Evolutionary conservation across 1,140 invertebrate species (phyloP).

Genomic region (Pogonus chalceus): DNA sequence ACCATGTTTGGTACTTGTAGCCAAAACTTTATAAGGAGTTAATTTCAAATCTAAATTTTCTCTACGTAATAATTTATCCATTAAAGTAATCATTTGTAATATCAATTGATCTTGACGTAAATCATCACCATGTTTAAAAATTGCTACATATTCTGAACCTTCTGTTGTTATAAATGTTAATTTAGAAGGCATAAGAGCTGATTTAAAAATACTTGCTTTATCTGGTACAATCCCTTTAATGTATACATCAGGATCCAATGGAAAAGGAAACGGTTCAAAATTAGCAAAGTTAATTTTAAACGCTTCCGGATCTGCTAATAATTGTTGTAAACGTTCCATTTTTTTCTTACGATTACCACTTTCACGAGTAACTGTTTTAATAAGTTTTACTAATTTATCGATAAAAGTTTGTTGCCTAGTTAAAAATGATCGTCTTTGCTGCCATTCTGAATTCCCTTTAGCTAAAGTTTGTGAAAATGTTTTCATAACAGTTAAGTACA

Average conservation of each 20-base stretch:
- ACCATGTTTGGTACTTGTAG: slow-evolving; percentile 90
- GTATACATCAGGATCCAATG: slow-evolving; percentile 82
- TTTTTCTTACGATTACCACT: slow-evolving; percentile 88
- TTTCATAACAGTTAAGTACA: slow-evolving; percentile 85
- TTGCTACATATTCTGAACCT: slow-evolving; percentile 85
- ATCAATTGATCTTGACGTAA: slow-evolving; percentile 90
- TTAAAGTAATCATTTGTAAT: slow-evolving; percentile 92
- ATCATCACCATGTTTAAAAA: slow-evolving; percentile 98
- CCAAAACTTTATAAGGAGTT: slow-evolving; percentile 86
- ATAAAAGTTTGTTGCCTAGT: slow-evolving; percentile 82
- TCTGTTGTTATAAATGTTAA: slow-evolving; percentile 80
- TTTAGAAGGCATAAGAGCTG: slow-evolving; percentile 93
- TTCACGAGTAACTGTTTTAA: slow-evolving; percentile 84
- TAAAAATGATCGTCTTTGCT: slow-evolving; percentile 58
- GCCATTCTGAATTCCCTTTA: slow-evolving; percentile 54
- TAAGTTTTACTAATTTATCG: slow-evolving; percentile 79
- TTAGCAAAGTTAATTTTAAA: slow-evolving; percentile 83
- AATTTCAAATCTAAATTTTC: slow-evolving; percentile 94
- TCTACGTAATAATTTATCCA: slow-evolving; percentile 89
- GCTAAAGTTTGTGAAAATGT: slow-evolving; percentile 67
- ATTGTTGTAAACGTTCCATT: slow-evolving; percentile 73
- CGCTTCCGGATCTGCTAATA: slow-evolving; percentile 48
- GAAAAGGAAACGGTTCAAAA: slow-evolving; percentile 89
- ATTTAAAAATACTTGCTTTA: slow-evolving; percentile 91
- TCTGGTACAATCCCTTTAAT: slow-evolving; percentile 85